Conservation (phyloP, 2,888 invertebrate species). For the Coleophora flavipennella region DNA sequence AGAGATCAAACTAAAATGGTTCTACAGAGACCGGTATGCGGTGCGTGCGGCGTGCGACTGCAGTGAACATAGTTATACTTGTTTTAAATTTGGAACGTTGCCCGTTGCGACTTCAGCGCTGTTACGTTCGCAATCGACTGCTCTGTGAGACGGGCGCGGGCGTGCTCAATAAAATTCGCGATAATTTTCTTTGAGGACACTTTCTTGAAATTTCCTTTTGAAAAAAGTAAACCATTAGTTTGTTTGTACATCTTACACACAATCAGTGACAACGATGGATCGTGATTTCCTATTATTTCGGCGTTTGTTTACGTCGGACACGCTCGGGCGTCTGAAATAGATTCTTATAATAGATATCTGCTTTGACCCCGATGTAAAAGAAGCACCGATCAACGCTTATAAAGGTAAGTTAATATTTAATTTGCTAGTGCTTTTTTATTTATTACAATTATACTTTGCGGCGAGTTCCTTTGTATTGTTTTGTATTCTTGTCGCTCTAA, state of each 20-base stretch:
- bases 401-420: slow-evolving; percentile 50
- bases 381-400: slow-evolving; percentile 31
- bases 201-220: too few relatives aligned
- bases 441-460: too few relatives aligned
- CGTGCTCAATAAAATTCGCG: too few relatives aligned
- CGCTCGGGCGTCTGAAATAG: slow-evolving; percentile 50
- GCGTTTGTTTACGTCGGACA: slow-evolving; percentile 44
- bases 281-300: slow-evolving; percentile 18
- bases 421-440: slow-evolving; percentile 18
- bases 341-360: slow-evolving; percentile 60
- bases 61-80: slow-evolving; percentile 48
- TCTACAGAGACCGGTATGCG: slow-evolving; percentile 3
- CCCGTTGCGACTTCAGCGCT: slow-evolving; percentile 51
- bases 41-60: slow-evolving; percentile 14
- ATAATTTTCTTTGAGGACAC: background rate
- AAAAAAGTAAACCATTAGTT: too few relatives aligned
- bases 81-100: slow-evolving; percentile 64
- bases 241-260: background rate
- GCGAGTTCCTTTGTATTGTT: too few relatives aligned
- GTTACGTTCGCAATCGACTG: slow-evolving; percentile 26
- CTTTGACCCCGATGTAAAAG: slow-evolving; percentile 47
- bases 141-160: too few relatives aligned
- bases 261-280: slow-evolving; percentile 32
- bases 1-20: slow-evolving; percentile 27
- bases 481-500: too few relatives aligned